Evolutionary conservation across 2,113 vertebrate genomes (phyloP), one percentile per base, ranked within the genome.

Genomic region (Hipposideros armiger): DNA sequence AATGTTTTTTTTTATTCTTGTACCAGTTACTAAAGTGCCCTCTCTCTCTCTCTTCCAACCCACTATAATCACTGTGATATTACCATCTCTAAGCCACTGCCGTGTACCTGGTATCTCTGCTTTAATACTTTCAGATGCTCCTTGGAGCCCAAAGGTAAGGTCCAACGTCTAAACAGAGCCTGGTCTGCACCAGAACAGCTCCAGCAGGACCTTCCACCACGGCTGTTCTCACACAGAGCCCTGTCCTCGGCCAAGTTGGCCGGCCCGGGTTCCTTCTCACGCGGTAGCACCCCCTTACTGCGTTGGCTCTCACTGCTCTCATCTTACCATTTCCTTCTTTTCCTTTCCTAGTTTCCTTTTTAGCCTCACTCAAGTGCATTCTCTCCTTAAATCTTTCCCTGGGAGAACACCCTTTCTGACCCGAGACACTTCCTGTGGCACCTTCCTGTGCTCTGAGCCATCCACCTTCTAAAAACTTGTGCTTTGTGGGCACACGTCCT

Each of bases 321-420:
- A 17, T 42, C 60, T 80, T 50, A 70, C 11, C 42, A 42, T 72
- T 28, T 87, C 56, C 81, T 91, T 56, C 78, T 94, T 93, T 92
- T 70, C 72, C 62, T 58, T 56, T 32, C 56, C 87, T 66, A 36
- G 26, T 76, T 66, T 83, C 62, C 36, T 26, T 22, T 72, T 81
- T 47, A 82, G 80, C 30, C 42, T 54, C 47, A n/a, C 20, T 94
- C 47, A 78, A 90, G 74, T 77, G 24, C 4, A 19, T 47, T 45
- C 64, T 64, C 20, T 22, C 50, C 72, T 82, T 60, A 82, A 73
- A 62, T 69, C 56, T 89, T 66, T 50, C 66, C 54, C 52, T 42
- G 58, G 56, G n/a, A 87, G 45, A 92, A 42, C n/a, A 22, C 17
- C 30, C 19, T 22, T 40, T 84, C 86, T 70, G 45, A 95, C 76